Evolutionary conservation across 2,113 vertebrate species (phyloP).

Genomic region (Solenodon paradoxus): DNA sequence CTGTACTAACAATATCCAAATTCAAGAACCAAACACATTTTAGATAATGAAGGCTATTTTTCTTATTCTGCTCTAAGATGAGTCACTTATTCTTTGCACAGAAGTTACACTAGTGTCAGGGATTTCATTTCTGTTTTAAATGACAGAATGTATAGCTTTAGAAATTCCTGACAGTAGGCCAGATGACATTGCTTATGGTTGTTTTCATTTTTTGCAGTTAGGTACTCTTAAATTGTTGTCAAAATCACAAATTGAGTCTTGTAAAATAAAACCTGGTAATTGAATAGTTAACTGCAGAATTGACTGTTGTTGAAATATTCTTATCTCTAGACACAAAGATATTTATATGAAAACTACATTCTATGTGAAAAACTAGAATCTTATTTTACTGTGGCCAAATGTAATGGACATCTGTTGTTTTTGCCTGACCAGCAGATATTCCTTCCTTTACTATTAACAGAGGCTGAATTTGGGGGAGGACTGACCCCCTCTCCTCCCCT

Average conservation of each 20-base stretch:
- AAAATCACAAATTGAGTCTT: constrained; percentile 19
- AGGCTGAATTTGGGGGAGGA: not conserved
- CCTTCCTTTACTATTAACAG: constrained; percentile 59
- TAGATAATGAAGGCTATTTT: constrained; percentile 38
- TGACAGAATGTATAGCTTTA: constrained; percentile 49
- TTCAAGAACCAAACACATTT: constrained; percentile 26
- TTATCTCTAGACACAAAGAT: constrained; percentile 70
- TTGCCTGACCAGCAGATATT: constrained; percentile 55
- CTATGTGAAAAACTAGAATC: constrained; percentile 70
- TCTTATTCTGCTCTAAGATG: constrained; percentile 54
- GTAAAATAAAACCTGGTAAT: constrained; percentile 41
- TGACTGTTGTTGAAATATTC: constrained; percentile 65
- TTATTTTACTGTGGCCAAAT: constrained; percentile 73
- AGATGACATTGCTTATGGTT: constrained; percentile 50
- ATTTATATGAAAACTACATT: constrained; percentile 73
- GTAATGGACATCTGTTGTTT: constrained; percentile 73
- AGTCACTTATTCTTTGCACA: constrained; percentile 49
- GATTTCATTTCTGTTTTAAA: constrained; percentile 36
- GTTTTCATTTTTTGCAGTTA: constrained; percentile 40
- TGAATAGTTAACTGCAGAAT: constrained; percentile 63
- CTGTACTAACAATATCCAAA: not conserved
- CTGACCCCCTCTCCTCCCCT: not conserved
- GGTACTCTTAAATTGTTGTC: constrained; percentile 43
- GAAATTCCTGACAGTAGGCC: constrained; percentile 62
- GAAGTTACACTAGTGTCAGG: constrained; percentile 55